Evolutionary conservation across 35 echinoderm and acorn worm species (phyloP).

Genomic region (Acanthaster planci): DNA sequence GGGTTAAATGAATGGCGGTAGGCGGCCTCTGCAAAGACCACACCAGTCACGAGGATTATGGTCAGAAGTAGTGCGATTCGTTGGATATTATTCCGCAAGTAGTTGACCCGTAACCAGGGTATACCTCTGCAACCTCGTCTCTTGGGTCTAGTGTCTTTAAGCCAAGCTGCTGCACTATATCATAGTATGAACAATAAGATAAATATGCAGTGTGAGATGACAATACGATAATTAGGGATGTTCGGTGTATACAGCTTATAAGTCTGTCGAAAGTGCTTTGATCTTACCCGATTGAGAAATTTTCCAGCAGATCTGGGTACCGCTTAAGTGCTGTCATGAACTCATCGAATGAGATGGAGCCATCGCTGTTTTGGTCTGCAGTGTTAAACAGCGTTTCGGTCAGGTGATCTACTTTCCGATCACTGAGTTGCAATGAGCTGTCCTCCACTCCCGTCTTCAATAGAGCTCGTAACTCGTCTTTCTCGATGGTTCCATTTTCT

Average conservation of each 20-base stretch:
- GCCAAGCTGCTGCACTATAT: slow-evolving; percentile 86
- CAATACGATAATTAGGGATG: background rate
- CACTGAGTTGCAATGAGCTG: slow-evolving; percentile 79
- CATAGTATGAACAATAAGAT: background rate
- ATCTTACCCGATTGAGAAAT: slow-evolving; percentile 90
- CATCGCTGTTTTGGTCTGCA: slow-evolving; percentile 81
- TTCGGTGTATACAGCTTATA: background rate
- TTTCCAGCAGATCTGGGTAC: slow-evolving; percentile 93
- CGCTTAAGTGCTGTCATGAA: slow-evolving; percentile 71
- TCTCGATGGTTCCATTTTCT: slow-evolving; percentile 82
- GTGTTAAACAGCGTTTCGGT: slow-evolving; percentile 79
- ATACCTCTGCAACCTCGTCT: background rate
- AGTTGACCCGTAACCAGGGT: background rate
- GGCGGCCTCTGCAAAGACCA: slow-evolving; percentile 29
- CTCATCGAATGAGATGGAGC: slow-evolving; percentile 90
- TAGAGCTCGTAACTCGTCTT: slow-evolving; percentile 70
- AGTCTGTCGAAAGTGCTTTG: background rate
- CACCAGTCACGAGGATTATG: slow-evolving; percentile 60
- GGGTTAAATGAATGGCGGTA: slow-evolving; percentile 19
- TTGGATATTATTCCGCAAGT: slow-evolving; percentile 80
- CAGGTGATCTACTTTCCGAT: slow-evolving; percentile 69
- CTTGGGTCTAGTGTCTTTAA: slow-evolving; percentile 44
- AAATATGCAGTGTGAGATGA: background rate
- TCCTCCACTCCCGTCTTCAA: slow-evolving; percentile 86
- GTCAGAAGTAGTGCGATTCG: slow-evolving; percentile 63